Evolutionary conservation across 1,140 invertebrate species (phyloP), one percentile per base, ranked within the genome.

Genomic region (Cyrtorhinus lividipennis): DNA sequence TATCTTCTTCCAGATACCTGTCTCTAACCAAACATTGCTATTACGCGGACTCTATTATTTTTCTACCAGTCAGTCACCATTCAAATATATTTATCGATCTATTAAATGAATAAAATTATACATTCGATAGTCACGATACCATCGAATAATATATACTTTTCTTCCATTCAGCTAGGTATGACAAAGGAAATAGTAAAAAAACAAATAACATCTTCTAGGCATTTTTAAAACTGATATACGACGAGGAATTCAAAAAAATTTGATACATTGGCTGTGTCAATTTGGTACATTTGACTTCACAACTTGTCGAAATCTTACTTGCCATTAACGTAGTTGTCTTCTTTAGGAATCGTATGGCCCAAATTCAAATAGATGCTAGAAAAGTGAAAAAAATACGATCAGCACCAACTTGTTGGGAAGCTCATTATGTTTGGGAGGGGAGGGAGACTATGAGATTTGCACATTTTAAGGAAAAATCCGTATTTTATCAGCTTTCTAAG

Each of bases 321-420:
- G 10, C 60, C 65, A 27, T 66, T 64, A 24, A 67, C 48, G 56
- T 59, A 66, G 63, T 46, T 62, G 22, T 66, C 44, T 8, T 63
- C 26, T 60, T 64, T 66, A 13, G 58, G 48, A 46, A 66, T 27
- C 46, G 58, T 25, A 20, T 63, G 59, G 13, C 48, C 59, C 38
- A 63, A 61, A 22, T 22, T 46, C 10, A 60, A 10, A 23, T 24
- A 61, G 48, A 60, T 24, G 58, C 44, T 46, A 18, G 1, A n/a
- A 64, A 45, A 64, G 56, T 22, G 15, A 25, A 15, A 63, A n/a
- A n/a, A n/a, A n/a, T n/a, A n/a, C n/a, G n/a, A n/a, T n/a, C n/a
- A n/a, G n/a, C n/a, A n/a, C n/a, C n/a, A n/a, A n/a, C n/a, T n/a
- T n/a, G n/a, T n/a, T n/a, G n/a, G n/a, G n/a, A n/a, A n/a, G n/a